These are phyloP conservation scores for Pterostichus niger DNA, from an alignment of 2,888 invertebrate genomes.

Conservation along the genomic window DNA sequence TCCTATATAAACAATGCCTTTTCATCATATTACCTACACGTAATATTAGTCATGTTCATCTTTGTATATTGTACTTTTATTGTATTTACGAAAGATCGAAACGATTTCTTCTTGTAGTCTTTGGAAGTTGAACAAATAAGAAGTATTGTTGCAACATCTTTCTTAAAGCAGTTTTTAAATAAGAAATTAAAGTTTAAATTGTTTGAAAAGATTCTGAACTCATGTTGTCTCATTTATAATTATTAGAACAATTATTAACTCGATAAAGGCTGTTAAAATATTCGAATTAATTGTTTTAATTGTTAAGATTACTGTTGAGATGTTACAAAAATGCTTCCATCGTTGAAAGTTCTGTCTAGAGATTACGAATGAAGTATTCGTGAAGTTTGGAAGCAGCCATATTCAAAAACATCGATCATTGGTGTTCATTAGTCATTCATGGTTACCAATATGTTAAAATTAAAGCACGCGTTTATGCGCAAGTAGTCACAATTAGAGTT, in stretches of 20 bases:
- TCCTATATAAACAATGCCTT: conserved; percentile 54
- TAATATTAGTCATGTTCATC: conserved; percentile 60
- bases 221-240: too few relatives aligned
- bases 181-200: too few relatives aligned
- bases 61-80: conserved; percentile 50
- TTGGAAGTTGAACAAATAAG: neutral
- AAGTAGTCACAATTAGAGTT: conserved; percentile 66
- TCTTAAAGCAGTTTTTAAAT: neutral
- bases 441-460: conserved; percentile 65
- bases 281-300: too few relatives aligned
- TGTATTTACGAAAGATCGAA: conserved; percentile 35
- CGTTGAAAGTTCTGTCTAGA: neutral
- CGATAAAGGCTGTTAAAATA: too few relatives aligned
- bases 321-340: neutral
- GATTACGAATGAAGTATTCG: neutral
- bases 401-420: conserved; percentile 65
- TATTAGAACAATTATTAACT: too few relatives aligned
- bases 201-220: too few relatives aligned
- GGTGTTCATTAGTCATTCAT: conserved; percentile 66
- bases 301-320: too few relatives aligned
- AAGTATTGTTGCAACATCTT: neutral
- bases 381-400: conserved; percentile 55
- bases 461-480: conserved; percentile 53
- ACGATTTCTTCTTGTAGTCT: conserved; percentile 12
- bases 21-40: conserved; percentile 53